phyloP scores from a whole-genome alignment of 2,888 invertebrate species.

The Formica aserva region DNA sequence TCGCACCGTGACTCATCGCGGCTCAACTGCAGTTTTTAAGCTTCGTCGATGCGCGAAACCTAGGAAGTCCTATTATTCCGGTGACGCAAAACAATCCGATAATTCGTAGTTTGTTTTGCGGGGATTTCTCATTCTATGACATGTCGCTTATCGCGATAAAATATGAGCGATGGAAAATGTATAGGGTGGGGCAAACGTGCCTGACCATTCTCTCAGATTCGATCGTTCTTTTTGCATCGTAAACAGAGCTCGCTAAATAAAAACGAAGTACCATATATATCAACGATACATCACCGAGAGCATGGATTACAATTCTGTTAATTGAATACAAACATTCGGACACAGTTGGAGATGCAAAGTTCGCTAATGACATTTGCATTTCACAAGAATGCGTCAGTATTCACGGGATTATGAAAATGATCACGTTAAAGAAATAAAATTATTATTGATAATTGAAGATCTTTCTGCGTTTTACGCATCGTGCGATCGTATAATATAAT shows the following conservation, averaged over 20 bases:
- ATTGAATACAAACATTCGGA: conserved; percentile 14
- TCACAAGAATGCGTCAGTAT: not conserved
- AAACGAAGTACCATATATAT: not conserved
- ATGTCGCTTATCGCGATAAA: not conserved
- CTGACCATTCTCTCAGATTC: not conserved
- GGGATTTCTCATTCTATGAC: not conserved
- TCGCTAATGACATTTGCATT: not conserved
- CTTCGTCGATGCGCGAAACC: not conserved
- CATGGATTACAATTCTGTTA: not conserved
- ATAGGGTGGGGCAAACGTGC: not conserved
- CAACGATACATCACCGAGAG: not conserved
- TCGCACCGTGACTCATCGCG: not conserved
- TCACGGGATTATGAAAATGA: not conserved
- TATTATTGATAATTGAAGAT: not conserved
- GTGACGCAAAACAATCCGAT: not conserved
- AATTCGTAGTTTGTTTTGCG: not conserved
- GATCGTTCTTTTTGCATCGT: not conserved
- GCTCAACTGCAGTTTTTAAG: not conserved
- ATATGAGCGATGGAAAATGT: not conserved
- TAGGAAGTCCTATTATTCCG: not conserved
- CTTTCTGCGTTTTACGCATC: conserved; percentile 1
- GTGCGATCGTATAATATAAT: not conserved
- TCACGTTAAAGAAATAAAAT: conserved; percentile 22
- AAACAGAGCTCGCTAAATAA: not conserved
- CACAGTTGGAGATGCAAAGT: not conserved